These are phyloP conservation scores for Melanotaenia boesemani DNA, from an alignment of 2,797 vertebrate species.

Conservation along the genomic window DNA sequence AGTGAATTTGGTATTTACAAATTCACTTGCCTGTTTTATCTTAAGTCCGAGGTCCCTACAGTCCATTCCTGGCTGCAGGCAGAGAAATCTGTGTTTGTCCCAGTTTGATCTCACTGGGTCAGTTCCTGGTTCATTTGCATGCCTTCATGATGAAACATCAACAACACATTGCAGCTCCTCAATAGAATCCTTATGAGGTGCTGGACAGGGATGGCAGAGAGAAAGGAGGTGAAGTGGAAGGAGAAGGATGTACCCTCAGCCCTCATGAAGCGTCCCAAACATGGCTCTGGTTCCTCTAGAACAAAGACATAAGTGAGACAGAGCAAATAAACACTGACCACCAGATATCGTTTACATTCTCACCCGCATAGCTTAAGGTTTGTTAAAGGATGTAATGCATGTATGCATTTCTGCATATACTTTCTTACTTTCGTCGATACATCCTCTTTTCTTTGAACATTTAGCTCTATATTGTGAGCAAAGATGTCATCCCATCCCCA, in stretches of 20 bases:
- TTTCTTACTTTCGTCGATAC: constrained; percentile 85
- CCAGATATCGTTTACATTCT: constrained; percentile 58
- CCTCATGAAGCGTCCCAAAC: constrained; percentile 74
- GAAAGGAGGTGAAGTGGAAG: constrained; percentile 50
- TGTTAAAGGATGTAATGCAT: constrained; percentile 33
- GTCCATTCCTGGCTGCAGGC: constrained; percentile 14
- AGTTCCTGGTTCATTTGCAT: constrained; percentile 65
- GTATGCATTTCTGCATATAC: constrained; percentile 33
- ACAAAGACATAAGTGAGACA: constrained; percentile 68
- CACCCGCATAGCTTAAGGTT: constrained; percentile 61
- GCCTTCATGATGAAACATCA: constrained; percentile 61
- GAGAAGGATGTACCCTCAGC: constrained; percentile 74
- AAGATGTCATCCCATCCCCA: constrained; percentile 6
- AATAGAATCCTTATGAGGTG: constrained; percentile 66
- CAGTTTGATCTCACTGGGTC: constrained; percentile 50
- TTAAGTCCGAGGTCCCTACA: not conserved
- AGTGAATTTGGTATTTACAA: too few relatives aligned
- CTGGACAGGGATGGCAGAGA: constrained; percentile 31
- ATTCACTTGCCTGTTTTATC: not conserved
- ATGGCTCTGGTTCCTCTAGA: constrained; percentile 67
- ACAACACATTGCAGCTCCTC: constrained; percentile 47
- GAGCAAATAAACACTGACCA: constrained; percentile 82
- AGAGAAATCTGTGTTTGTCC: constrained; percentile 19
- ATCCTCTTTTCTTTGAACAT: constrained; percentile 61
- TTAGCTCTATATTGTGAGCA: constrained; percentile 77